Base-by-base conservation (phyloP, 2,797 vertebrate species). In the Gymnoscopelus microlampas region DNA sequence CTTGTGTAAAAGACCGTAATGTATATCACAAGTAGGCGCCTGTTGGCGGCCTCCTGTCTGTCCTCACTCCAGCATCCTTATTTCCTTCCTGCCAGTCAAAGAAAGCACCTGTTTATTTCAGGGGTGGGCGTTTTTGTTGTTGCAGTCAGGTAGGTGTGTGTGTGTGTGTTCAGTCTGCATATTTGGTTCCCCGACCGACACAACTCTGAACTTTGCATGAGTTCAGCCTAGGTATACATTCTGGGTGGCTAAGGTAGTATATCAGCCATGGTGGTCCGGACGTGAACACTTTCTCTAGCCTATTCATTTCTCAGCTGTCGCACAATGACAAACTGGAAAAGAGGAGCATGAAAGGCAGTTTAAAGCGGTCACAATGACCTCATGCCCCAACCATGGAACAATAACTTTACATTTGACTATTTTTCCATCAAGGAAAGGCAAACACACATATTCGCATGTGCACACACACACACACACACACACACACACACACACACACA, bases 351-450 rank as follows among this genome's bases (percentile, higher is more conserved):
- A 83, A 87, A 56, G 44, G 76, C 47, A 50, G 74, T 81, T 82
- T 71, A 62, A 81, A 77, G 70, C 3, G n/a, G 68, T 82, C 44
- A 5, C 67, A 48, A 19, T 92, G 86, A 91, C 87, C 83, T 73
- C 88, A 89, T 85, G 74, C 73, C 66, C 61, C 50, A 87, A 60
- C 66, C 81, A 82, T 78, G 85, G 78, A 85, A 89, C 87, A 88
- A 86, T 91, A 74, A 86, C 81, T 78, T 70, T 55, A 70, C 6
- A 62, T 63, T 62, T 54, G 56, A 60, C 55, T 11, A 2, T 68
- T 60, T 70, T 66, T 64, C 55, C 60, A 50, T 58, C n/a, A 53
- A 65, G 3, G 15, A 23, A 51, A 66, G 29, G 44, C 55, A 70
- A 55, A 49, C 32, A 19, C 26, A 80, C 59, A 32, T n/a, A n/a